Conservation (phyloP, 92 coral and sea anemone species). For the Paramuricea clavata region DNA sequence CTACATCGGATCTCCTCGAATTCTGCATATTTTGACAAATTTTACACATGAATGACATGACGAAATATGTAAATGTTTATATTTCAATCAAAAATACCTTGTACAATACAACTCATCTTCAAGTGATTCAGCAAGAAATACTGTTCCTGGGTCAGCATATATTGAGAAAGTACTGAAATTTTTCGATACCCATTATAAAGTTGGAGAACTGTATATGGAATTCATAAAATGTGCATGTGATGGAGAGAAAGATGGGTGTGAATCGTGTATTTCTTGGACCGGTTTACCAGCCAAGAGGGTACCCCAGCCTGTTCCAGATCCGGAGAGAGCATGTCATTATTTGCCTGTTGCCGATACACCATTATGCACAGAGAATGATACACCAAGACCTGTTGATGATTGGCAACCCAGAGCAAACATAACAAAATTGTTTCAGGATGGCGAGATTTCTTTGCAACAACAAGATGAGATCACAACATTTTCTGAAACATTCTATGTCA, state of each 20-base stretch:
- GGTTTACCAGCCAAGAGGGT: slow-evolving; percentile 36
- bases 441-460: slow-evolving; percentile 47
- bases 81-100: slow-evolving; percentile 47
- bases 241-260: neutral
- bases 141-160: slow-evolving; percentile 64
- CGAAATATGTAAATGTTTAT: too few relatives aligned
- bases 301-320: slow-evolving; percentile 58
- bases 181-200: slow-evolving; percentile 46
- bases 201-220: slow-evolving; percentile 51
- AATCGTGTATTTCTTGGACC: slow-evolving; percentile 13
- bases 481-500: slow-evolving; percentile 48
- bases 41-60: too few relatives aligned
- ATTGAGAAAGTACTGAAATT: slow-evolving; percentile 58
- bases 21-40: too few relatives aligned
- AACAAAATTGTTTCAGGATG: slow-evolving; percentile 38
- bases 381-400: slow-evolving; percentile 51
- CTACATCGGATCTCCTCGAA: too few relatives aligned
- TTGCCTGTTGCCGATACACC: slow-evolving; percentile 34
- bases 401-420: slow-evolving; percentile 72
- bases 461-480: slow-evolving; percentile 49
- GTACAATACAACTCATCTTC: slow-evolving; percentile 39
- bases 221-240: slow-evolving; percentile 36
- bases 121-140: slow-evolving; percentile 22
- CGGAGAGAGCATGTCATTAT: slow-evolving; percentile 27
- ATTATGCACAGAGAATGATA: slow-evolving; percentile 21